Evolutionary conservation across 2,888 invertebrate species (phyloP), one percentile per base, ranked within the genome.

Genomic region (Aethes cnicana): DNA sequence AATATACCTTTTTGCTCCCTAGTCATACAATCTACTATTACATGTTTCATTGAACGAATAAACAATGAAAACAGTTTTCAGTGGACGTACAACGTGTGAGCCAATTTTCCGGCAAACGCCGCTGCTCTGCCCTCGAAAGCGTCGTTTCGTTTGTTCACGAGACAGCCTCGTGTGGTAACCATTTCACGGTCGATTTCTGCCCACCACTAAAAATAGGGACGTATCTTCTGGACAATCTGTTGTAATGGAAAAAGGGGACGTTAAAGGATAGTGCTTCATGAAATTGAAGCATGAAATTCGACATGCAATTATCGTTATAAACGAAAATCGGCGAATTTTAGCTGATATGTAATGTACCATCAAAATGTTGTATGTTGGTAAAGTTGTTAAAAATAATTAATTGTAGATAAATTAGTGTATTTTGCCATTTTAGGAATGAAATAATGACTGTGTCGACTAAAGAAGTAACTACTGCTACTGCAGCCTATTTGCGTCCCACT

Each of bases 121-220:
- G 32, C 23, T 21, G 25, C 23, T n/a, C n/a, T n/a, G n/a, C n/a
- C n/a, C 47, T 12, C 32, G 11, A 17, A 30, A 23, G 35, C 68
- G 74, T 77, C 72, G 81, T 82, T 81, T 74, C 77, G 83, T 84
- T 83, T 81, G 84, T 84, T 77, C 82, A 74, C 81, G 79, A 82
- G 84, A 82, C 82, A 83, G 77, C 77, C 80, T 68, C 72, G 74
- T 72, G 84, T 78, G 83, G 84, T 82, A 82, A 80, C 85, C 75
- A 86, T 85, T 87, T 85, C 83, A 85, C 84, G 85, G 77, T 85
- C 85, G 81, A 85, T 87, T 86, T 84, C 81, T 74, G 73, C 66
- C 73, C 69, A 71, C 75, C 72, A 79, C 78, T 79, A 77, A 79
- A 81, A 82, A 75, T 79, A 76, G 71, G 73, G 67, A 71, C 67